Percentiles rank a stretch among this genome's conserved stretches.
These are phyloP conservation scores for Drosophila neocordata DNA, from an alignment of 1,140 invertebrate genomes.

Conservation along the genomic window DNA sequence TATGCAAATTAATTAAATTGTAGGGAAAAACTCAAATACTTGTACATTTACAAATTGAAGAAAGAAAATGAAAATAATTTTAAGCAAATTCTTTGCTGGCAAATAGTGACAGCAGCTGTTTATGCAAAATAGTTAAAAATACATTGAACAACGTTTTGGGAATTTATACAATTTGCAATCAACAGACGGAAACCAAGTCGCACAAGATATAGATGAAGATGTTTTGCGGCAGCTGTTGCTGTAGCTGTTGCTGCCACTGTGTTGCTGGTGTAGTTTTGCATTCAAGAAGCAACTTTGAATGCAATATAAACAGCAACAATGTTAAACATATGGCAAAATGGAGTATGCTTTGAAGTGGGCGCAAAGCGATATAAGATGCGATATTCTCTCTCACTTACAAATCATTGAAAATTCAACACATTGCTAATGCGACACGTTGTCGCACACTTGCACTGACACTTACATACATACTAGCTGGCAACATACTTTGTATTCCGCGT, in stretches of 20 bases:
- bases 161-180: constrained; percentile 64
- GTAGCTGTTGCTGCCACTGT: background rate
- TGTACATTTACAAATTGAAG: background rate
- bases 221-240: constrained; percentile 30
- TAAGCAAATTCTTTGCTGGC: constrained; percentile 8
- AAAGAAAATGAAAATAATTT: background rate
- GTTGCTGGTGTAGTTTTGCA: constrained; percentile 2
- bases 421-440: constrained; percentile 75
- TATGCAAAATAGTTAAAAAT: constrained; percentile 64
- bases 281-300: constrained; percentile 21
- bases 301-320: constrained; percentile 53
- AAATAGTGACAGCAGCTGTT: constrained; percentile 17
- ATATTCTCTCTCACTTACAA: constrained; percentile 60
- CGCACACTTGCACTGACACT: constrained; percentile 19
- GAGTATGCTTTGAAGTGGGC: constrained; percentile 44
- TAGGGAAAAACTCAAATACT: background rate
- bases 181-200: constrained; percentile 2
- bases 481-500: constrained; percentile 53
- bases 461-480: background rate
- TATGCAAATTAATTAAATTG: constrained; percentile 9
- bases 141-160: constrained; percentile 49
- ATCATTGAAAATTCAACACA: constrained; percentile 80
- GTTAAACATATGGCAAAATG: constrained; percentile 45
- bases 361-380: constrained; percentile 5
- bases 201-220: background rate